A percentile compares a stretch with the other conserved stretches of the same genome.
Conservation (phyloP, 2,113 vertebrate species). For the Reinhardtius hippoglossoides region DNA sequence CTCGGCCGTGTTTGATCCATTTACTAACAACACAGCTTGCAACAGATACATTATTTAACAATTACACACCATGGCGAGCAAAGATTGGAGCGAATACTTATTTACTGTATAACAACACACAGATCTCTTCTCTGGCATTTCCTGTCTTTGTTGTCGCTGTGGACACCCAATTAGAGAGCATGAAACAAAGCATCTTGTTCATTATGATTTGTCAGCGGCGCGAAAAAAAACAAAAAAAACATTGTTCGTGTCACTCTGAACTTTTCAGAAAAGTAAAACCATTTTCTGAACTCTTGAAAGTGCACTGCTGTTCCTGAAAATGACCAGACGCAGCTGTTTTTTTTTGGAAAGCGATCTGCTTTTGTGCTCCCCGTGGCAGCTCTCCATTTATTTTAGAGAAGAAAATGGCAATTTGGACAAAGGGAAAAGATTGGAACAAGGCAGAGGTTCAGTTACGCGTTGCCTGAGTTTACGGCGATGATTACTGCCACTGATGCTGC, state of each 20-base stretch:
- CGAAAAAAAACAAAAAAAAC: too few relatives aligned
- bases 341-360: conserved; percentile 17
- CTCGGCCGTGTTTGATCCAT: neutral
- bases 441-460: neutral
- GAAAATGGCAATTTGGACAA: conserved; percentile 26
- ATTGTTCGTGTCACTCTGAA: conserved; percentile 26
- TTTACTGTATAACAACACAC: neutral
- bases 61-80: neutral
- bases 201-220: conserved; percentile 8
- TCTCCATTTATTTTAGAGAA: conserved; percentile 17
- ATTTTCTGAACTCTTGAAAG: conserved; percentile 43
- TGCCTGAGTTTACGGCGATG: neutral
- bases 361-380: conserved; percentile 30
- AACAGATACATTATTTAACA: conserved; percentile 2
- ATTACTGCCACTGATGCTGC: neutral
- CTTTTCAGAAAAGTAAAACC: conserved; percentile 38
- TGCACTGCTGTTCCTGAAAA: conserved; percentile 8
- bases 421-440: neutral
- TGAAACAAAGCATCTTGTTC: neutral
- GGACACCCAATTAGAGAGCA: neutral
- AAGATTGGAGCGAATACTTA: neutral
- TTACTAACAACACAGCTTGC: neutral
- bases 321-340: conserved; percentile 15
- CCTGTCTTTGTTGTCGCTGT: neutral
- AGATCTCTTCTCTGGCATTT: neutral